A percentile compares a stretch with the other conserved stretches of the same genome.
These are phyloP conservation scores for Pseudolycoriella hygida DNA, from an alignment of 2,888 invertebrate species.

Conservation along the genomic window DNA sequence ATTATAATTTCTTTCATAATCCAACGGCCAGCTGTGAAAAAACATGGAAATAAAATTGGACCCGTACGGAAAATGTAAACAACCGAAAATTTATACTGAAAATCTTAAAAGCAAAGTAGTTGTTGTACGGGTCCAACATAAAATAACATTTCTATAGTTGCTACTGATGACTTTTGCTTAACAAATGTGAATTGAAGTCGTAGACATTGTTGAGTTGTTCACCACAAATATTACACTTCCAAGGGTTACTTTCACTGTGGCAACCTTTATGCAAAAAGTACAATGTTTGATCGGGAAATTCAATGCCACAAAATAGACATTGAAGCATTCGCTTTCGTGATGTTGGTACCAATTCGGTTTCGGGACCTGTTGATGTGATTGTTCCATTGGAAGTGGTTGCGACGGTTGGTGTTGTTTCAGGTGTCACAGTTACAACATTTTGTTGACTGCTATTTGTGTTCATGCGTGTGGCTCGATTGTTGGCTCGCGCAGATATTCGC, in stretches of 20 bases:
- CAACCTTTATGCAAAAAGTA: constrained; percentile 96
- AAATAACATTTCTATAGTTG: neutral
- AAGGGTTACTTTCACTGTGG: constrained; percentile 93
- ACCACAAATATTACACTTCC: constrained; percentile 94
- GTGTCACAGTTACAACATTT: constrained; percentile 9
- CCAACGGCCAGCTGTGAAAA: neutral
- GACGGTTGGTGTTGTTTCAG: constrained; percentile 10
- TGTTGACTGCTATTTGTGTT: constrained; percentile 14
- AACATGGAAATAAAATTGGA: neutral
- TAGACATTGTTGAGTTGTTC: constrained; percentile 88
- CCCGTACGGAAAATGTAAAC: too few species aligned
- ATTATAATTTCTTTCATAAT: too few species aligned
- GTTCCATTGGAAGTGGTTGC: constrained; percentile 38
- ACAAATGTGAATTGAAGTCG: constrained; percentile 90
- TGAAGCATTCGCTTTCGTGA: constrained; percentile 38
- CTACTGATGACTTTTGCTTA: constrained; percentile 77
- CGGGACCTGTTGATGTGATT: constrained; percentile 56
- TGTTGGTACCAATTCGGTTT: constrained; percentile 33
- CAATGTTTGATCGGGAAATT: constrained; percentile 88
- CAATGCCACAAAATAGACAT: constrained; percentile 83
- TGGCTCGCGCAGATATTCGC: constrained; percentile 54
- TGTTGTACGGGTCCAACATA: neutral
- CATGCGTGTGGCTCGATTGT: constrained; percentile 32
- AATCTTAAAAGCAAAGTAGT: neutral
- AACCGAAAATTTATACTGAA: too few species aligned